Conservation (phyloP, 1,140 invertebrate genomes). For the Fopius arisanus region DNA sequence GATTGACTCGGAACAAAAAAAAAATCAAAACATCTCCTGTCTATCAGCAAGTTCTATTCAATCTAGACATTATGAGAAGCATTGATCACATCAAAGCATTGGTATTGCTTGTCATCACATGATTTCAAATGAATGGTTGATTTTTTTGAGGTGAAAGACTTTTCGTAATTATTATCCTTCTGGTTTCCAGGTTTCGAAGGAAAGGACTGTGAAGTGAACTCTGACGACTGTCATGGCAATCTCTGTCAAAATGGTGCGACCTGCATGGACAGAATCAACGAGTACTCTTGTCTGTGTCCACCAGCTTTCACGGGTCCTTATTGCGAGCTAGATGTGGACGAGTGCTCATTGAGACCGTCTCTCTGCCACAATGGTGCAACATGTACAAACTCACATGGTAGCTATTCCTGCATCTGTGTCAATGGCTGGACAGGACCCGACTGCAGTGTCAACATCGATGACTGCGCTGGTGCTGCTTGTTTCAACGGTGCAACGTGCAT, state of each 20-base stretch:
- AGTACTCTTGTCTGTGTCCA: constrained; percentile 88
- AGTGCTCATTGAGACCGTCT: constrained; percentile 80
- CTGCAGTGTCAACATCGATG: constrained; percentile 92
- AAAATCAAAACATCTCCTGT: background rate
- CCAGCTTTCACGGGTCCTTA: constrained; percentile 85
- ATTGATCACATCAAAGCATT: too few relatives aligned
- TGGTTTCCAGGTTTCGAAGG: constrained; percentile 80
- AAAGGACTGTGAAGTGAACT: constrained; percentile 87
- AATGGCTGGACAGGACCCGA: constrained; percentile 93
- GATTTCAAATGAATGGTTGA: too few relatives aligned
- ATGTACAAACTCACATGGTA: constrained; percentile 88
- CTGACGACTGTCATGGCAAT: constrained; percentile 90
- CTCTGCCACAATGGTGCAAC: constrained; percentile 95
- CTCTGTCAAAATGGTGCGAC: constrained; percentile 91
- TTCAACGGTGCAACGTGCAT: constrained; percentile 97
- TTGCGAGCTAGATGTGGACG: constrained; percentile 83
- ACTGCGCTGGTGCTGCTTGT: constrained; percentile 91
- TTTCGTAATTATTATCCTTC: too few relatives aligned
- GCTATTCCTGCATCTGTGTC: constrained; percentile 95
- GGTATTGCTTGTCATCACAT: too few relatives aligned
- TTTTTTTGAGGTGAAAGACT: too few relatives aligned
- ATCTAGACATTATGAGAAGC: constrained; percentile 27
- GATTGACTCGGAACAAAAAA: background rate
- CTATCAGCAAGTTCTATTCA: background rate
- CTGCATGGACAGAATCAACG: constrained; percentile 86